These are phyloP conservation scores for Eilema sororculum DNA, from an alignment of 2,888 invertebrate species.

Conservation along the genomic window DNA sequence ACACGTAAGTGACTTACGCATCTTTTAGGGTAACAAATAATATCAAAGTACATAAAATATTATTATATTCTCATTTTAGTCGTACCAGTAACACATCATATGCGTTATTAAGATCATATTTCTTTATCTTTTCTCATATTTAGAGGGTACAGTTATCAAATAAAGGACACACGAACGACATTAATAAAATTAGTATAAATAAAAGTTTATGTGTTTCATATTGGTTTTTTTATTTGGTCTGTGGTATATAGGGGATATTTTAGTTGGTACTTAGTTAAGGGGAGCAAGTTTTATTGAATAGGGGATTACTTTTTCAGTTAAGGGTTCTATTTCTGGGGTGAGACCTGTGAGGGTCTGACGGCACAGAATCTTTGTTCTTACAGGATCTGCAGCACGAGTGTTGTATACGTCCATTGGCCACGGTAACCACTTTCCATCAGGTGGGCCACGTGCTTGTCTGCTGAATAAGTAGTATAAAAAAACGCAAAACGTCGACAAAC, in stretches of 20 bases:
- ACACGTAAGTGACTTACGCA: no score
- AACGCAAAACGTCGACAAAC: no score
- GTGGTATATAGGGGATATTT: neutral
- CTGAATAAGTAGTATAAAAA: no score
- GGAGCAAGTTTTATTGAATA: neutral
- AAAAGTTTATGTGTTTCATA: constrained; percentile 11
- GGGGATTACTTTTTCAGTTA: no score
- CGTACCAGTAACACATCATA: neutral
- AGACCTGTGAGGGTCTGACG: no score
- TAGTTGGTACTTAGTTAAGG: neutral
- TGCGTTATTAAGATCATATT: neutral
- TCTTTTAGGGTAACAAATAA: no score
- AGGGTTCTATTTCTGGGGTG: no score
- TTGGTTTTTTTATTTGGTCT: constrained; percentile 5
- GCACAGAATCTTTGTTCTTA: no score
- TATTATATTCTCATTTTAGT: neutral
- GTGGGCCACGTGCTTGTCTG: no score
- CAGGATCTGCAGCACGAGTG: no score
- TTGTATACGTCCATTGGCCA: no score
- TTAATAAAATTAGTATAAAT: constrained; percentile 25
- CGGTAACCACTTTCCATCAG: no score
- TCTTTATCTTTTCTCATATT: neutral
- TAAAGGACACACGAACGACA: neutral
- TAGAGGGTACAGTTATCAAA: constrained; percentile 5
- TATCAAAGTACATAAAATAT: neutral